Evolutionary conservation across 2,797 vertebrate genomes (phyloP).

Genomic region (Pseudochromis fuscus): DNA sequence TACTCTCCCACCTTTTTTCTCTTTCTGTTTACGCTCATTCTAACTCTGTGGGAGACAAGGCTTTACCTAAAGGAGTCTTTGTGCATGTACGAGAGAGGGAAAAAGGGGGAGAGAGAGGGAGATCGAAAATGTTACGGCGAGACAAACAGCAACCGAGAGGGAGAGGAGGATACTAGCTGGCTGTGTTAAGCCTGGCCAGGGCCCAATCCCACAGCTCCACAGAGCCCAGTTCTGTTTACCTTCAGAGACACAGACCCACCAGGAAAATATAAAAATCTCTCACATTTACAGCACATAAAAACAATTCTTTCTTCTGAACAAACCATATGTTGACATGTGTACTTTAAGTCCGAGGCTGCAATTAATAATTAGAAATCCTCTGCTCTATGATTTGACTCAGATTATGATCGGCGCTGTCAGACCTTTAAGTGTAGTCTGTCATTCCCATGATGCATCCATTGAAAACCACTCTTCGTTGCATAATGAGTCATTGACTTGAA

Average conservation of each 20-base stretch:
- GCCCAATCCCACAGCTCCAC: constrained; percentile 62
- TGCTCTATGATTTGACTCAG: constrained; percentile 13
- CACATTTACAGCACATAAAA: constrained; percentile 9
- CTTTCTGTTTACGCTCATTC: constrained; percentile 63
- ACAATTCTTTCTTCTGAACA: neutral
- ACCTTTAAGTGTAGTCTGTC: constrained; percentile 21
- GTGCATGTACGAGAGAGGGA: constrained; percentile 58
- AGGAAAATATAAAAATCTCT: constrained; percentile 36
- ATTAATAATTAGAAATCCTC: neutral
- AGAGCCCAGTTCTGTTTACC: constrained; percentile 64
- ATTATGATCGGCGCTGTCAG: constrained; percentile 1
- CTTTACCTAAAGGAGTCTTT: constrained; percentile 81
- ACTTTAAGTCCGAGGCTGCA: neutral
- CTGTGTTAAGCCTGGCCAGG: constrained; percentile 65
- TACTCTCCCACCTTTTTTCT: constrained; percentile 55
- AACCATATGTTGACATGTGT: neutral
- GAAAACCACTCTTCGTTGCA: constrained; percentile 41
- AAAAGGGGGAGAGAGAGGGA: constrained; percentile 24
- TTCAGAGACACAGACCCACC: constrained; percentile 36
- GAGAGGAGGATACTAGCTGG: constrained; percentile 70
- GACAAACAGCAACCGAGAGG: constrained; percentile 48
- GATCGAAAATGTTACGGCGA: constrained; percentile 62
- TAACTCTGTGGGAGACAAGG: constrained; percentile 77
- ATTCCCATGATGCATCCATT: constrained; percentile 2
- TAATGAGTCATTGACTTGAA: constrained; percentile 62